A percentile compares a stretch with the other conserved stretches of the same genome.
These are phyloP conservation scores for Eristalis arbustorum DNA, from an alignment of 2,888 invertebrate genomes.

Conservation along the genomic window DNA sequence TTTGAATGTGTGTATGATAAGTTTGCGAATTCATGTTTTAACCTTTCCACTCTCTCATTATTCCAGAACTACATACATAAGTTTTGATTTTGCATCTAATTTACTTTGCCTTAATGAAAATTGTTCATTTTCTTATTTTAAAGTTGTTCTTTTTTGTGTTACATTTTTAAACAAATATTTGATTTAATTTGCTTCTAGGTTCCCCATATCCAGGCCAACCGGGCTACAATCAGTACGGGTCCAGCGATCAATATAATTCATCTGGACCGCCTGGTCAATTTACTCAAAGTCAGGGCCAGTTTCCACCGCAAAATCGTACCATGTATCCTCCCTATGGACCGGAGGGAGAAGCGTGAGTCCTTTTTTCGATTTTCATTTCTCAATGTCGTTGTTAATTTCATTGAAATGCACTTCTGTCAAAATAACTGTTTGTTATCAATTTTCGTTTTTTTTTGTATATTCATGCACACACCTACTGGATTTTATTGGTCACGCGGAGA, in stretches of 20 bases:
- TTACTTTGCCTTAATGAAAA: neutral
- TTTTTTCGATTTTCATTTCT: constrained; percentile 50
- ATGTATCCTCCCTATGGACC: constrained; percentile 90
- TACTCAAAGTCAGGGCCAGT: constrained; percentile 82
- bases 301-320: constrained; percentile 87
- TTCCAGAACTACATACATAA: constrained; percentile 1
- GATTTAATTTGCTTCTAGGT: constrained; percentile 74
- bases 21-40: constrained; percentile 21
- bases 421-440: constrained; percentile 54
- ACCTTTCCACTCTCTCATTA: constrained; percentile 37
- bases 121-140: neutral
- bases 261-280: constrained; percentile 83
- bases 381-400: constrained; percentile 31
- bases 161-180: constrained; percentile 37
- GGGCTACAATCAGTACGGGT: constrained; percentile 86
- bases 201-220: constrained; percentile 84
- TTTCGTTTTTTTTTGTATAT: constrained; percentile 19
- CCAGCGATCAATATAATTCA: constrained; percentile 83
- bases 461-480: neutral
- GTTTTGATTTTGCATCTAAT: neutral
- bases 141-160: neutral
- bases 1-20: constrained; percentile 5
- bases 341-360: constrained; percentile 84
- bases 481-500: neutral
- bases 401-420: constrained; percentile 5